A percentile compares a stretch with the other conserved stretches of the same genome.
Evolutionary conservation across 2,797 vertebrate species (phyloP).

Genomic region (Neoniphon sammara): DNA sequence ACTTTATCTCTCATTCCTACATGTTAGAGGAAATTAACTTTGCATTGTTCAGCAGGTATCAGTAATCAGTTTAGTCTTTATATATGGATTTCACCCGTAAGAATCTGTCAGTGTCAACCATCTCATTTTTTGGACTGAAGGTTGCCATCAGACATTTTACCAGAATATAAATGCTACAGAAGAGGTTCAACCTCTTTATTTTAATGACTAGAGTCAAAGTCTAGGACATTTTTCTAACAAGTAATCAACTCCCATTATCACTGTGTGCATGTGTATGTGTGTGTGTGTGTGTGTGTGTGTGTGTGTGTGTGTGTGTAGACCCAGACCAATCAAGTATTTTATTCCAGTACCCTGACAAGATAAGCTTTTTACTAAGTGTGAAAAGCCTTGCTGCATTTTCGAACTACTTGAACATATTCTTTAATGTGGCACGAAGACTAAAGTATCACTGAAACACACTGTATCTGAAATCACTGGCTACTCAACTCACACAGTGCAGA

Average conservation of each 20-base stretch:
- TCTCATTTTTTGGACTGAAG: background rate
- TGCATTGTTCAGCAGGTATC: background rate
- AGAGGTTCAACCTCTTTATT: constrained; percentile 7
- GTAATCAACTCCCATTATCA: constrained; percentile 27
- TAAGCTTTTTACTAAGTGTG: background rate
- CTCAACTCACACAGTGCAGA: background rate
- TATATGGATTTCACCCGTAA: background rate
- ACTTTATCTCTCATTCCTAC: constrained; percentile 48
- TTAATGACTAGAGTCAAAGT: constrained; percentile 30
- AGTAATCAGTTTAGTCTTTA: background rate
- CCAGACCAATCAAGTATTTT: background rate
- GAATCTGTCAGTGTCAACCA: background rate
- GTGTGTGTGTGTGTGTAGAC: background rate
- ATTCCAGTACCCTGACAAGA: background rate
- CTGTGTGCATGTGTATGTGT: constrained; percentile 11
- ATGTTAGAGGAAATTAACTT: background rate
- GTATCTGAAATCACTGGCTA: constrained; percentile 3
- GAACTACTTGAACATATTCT: background rate
- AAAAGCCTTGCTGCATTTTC: background rate
- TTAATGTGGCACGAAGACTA: background rate
- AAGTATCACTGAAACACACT: background rate
- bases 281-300: constrained; percentile 1
- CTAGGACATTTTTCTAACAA: constrained; percentile 28
- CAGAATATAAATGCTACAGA: background rate
- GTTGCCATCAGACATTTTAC: too few relatives aligned